Conservation (phyloP, 1,140 invertebrate species). For the Ctenoplectra terminalis region DNA sequence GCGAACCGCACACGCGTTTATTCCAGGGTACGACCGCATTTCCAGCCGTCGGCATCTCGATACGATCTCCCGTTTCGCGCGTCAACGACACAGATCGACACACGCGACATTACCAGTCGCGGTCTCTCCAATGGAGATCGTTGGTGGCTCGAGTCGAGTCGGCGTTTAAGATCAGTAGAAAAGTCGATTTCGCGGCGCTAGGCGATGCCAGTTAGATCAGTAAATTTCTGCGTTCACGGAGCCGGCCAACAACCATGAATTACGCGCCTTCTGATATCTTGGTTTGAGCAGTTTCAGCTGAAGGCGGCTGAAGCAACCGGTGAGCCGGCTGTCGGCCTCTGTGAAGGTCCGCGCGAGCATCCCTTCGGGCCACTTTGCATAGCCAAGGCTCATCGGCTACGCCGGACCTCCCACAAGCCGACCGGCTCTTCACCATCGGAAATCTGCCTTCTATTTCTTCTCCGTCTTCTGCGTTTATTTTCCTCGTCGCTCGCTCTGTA, state of each 20-base stretch:
- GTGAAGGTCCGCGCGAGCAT: slow-evolving; percentile 68
- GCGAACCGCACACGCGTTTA: not conserved
- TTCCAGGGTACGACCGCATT: not conserved
- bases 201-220: slow-evolving; percentile 20
- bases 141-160: too few relatives aligned
- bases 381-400: slow-evolving; percentile 76
- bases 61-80: slow-evolving; percentile 13
- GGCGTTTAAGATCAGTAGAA: too few relatives aligned
- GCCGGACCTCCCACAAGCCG: slow-evolving; percentile 77
- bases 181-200: not conserved
- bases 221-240: slow-evolving; percentile 8
- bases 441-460: slow-evolving; percentile 56
- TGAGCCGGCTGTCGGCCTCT: slow-evolving; percentile 67
- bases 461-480: slow-evolving; percentile 27
- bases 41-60: not conserved
- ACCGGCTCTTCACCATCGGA: slow-evolving; percentile 69
- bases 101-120: too few relatives aligned
- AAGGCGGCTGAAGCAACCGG: slow-evolving; percentile 38
- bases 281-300: too few relatives aligned
- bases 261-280: slow-evolving; percentile 74
- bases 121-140: too few relatives aligned
- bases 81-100: slow-evolving; percentile 46
- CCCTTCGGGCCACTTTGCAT: slow-evolving; percentile 79
- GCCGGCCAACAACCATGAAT: slow-evolving; percentile 61
- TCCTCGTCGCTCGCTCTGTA: not conserved